phyloP scores from a whole-genome alignment of 1,140 invertebrate genomes.

The Lasaia peninsularis region DNA sequence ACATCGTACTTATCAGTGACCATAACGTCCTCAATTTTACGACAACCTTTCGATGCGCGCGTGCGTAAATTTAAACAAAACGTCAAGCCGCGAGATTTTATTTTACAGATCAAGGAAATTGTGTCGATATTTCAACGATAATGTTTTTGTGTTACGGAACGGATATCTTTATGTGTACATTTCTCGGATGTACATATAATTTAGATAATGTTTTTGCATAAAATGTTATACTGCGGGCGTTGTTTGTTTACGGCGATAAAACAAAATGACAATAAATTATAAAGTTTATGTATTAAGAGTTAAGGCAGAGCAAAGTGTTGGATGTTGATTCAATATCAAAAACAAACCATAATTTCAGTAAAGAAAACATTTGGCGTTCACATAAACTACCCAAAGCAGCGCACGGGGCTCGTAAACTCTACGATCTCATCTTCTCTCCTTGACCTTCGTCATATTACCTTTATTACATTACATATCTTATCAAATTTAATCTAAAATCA shows the following conservation, averaged over 20 bases:
- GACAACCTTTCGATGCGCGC: slow-evolving; percentile 56
- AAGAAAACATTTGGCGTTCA: background rate
- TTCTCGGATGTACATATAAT: slow-evolving; percentile 45
- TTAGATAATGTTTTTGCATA: slow-evolving; percentile 43
- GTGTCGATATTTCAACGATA: slow-evolving; percentile 71
- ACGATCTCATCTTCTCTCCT: background rate
- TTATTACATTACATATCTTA: background rate
- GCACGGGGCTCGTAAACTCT: background rate
- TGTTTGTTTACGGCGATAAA: slow-evolving; percentile 44
- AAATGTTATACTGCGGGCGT: slow-evolving; percentile 33
- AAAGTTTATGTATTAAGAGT: slow-evolving; percentile 35
- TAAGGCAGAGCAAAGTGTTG: background rate
- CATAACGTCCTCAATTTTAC: slow-evolving; percentile 73
- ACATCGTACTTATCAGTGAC: slow-evolving; percentile 66
- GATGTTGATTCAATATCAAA: background rate
- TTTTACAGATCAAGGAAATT: slow-evolving; percentile 72
- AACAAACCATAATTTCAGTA: background rate
- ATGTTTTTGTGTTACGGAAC: slow-evolving; percentile 61
- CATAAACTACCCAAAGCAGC: background rate
- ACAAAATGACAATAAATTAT: slow-evolving; percentile 42
- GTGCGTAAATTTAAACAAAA: slow-evolving; percentile 67
- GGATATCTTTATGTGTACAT: slow-evolving; percentile 61
- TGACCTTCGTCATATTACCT: background rate
- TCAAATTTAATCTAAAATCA: background rate
- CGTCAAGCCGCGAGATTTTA: slow-evolving; percentile 64